Conservation (phyloP, 2,113 vertebrate genomes). For the Platycercus adscitus region DNA sequence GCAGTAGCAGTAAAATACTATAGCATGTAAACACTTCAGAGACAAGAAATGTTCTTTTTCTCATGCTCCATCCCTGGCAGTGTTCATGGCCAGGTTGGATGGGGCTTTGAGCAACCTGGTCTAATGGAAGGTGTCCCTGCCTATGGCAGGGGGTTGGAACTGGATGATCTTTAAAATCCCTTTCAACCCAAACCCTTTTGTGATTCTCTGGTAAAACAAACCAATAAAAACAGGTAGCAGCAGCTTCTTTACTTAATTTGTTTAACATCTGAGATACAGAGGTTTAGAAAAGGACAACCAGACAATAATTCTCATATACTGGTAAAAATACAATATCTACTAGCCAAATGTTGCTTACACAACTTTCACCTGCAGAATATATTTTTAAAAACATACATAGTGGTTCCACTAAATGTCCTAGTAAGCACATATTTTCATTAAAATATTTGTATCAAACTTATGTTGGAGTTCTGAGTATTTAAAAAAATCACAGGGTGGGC, state of each 20-base stretch:
- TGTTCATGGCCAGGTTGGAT: background rate
- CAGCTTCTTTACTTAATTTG: background rate
- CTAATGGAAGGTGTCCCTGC: background rate
- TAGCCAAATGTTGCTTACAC: background rate
- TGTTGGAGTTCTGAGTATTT: background rate
- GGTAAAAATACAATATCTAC: background rate
- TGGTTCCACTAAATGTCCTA: background rate
- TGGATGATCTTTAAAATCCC: background rate
- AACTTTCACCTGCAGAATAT: background rate
- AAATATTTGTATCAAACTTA: background rate
- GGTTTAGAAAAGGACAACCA: background rate
- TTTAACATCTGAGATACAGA: background rate
- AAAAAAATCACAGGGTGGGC: background rate
- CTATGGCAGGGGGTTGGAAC: background rate
- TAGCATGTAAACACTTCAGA: background rate
- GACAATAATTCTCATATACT: background rate
- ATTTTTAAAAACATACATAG: background rate
- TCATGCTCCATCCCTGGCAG: background rate
- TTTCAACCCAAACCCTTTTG: background rate
- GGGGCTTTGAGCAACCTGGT: background rate
- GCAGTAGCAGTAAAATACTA: background rate
- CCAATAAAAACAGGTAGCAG: background rate
- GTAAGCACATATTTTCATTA: background rate
- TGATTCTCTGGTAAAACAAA: background rate
- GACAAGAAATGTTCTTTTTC: background rate